A percentile compares a stretch with the other conserved stretches of the same genome.
phyloP scores from a whole-genome alignment of 2,797 vertebrate genomes.

The Selene dorsalis region DNA sequence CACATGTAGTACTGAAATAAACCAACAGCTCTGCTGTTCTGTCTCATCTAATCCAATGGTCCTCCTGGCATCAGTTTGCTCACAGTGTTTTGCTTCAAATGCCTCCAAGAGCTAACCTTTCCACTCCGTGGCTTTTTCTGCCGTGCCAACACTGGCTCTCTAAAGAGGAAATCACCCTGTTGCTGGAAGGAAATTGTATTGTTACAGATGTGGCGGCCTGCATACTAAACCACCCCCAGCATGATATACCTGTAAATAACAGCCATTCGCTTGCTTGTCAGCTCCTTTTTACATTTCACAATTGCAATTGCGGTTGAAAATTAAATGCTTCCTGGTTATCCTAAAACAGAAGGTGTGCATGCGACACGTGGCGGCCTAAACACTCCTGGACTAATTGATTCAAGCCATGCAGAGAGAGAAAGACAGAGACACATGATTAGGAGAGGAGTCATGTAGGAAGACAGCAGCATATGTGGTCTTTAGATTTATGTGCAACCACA shows the following conservation, averaged over 20 bases:
- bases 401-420: conserved; percentile 47
- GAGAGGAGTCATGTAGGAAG: conserved; percentile 69
- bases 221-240: conserved; percentile 65
- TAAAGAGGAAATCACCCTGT: conserved; percentile 67
- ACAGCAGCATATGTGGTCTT: conserved; percentile 79
- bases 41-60: conserved; percentile 37
- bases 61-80: conserved; percentile 29
- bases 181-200: conserved; percentile 64
- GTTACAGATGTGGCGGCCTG: conserved; percentile 63
- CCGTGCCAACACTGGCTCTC: conserved; percentile 28
- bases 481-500: conserved; percentile 72
- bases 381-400: conserved; percentile 72
- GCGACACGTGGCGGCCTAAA: conserved; percentile 50
- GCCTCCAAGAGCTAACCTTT: conserved; percentile 44
- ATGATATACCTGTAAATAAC: conserved; percentile 71
- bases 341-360: conserved; percentile 71
- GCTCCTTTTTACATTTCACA: conserved; percentile 58
- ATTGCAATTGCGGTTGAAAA: conserved; percentile 65
- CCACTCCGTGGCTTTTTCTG: conserved; percentile 19
- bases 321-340: conserved; percentile 75
- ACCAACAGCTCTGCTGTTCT: conserved; percentile 24
- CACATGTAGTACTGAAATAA: conserved; percentile 44
- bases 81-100: conserved; percentile 50
- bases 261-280: conserved; percentile 63
- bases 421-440: conserved; percentile 39